Base-by-base conservation (phyloP, 2,113 vertebrate species). In the Patagioenas fasciata region DNA sequence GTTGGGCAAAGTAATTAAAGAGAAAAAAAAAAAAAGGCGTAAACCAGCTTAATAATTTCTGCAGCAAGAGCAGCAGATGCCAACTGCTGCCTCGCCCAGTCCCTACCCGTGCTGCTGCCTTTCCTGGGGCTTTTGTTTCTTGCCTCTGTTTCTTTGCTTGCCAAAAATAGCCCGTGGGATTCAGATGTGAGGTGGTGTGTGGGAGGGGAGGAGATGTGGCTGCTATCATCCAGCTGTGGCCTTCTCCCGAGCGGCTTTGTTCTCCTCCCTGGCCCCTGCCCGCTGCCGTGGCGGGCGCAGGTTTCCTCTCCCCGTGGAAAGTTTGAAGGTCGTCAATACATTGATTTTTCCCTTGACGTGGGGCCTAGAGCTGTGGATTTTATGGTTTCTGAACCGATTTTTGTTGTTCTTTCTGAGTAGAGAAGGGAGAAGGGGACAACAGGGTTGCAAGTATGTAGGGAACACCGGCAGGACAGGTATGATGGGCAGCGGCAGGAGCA, bases 271-370 rank as follows among this genome's bases (percentile, higher is more conserved):
- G 2, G 64, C 48, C 56, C 85, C 57, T 85, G 69, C 67, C 56
- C 10, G 10, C 10, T 56, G 64, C 75, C 0, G 0, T 4, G 25
- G 58, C 9, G 0, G 64, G 64, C 2, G 9, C 60, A 4, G 65
- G 29, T 85, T 88, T 88, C 75, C 91, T 90, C 40, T 88, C 40
- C 24, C 23, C 50, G 5, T 72, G 94, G 90, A 91, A 96, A 93
- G 44, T 83, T 61, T 79, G 84, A 90, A 91, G 65, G 50, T 51
- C 1, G 0, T 57, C 40, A 61, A 80, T 61, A 54, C 50, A 62
- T 8, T 62, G 87, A 87, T 80, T 93, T 84, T 91, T 75, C 71
- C 85, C 54, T 69, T 87, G 70, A 81, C 3, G 2, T 56, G 19
- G 31, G 62, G 21, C 51, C 18, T 89, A 5, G 40, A 47, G 69